These are phyloP conservation scores for Alcis repandata DNA, from an alignment of 2,888 invertebrate species.

Conservation along the genomic window DNA sequence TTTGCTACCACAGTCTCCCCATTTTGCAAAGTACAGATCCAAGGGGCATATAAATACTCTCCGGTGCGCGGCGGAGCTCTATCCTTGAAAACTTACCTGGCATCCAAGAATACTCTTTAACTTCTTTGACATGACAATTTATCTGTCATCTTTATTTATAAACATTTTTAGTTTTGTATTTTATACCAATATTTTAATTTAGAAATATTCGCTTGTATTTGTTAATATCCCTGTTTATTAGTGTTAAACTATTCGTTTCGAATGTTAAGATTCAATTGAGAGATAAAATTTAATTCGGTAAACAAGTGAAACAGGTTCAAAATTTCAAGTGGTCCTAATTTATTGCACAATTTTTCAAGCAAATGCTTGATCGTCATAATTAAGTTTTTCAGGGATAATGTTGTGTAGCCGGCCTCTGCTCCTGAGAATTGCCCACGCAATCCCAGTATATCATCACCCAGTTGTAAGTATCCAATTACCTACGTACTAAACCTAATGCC, in stretches of 20 bases:
- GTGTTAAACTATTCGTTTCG: neutral
- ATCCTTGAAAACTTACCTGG: neutral
- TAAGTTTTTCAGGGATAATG: conserved; percentile 41
- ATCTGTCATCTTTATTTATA: neutral
- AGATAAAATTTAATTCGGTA: neutral
- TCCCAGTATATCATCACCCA: conserved; percentile 38
- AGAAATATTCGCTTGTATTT: neutral
- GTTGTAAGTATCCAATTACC: conserved; percentile 47
- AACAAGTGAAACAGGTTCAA: neutral
- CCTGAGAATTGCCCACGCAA: conserved; percentile 45
- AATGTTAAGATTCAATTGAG: neutral
- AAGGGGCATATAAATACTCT: no score
- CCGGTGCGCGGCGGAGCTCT: no score
- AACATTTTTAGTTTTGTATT: neutral
- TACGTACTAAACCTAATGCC: no score
- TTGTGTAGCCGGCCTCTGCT: conserved; percentile 49
- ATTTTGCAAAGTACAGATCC: no score
- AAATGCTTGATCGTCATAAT: neutral
- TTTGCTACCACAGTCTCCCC: no score
- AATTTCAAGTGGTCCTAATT: neutral
- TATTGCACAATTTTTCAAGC: neutral
- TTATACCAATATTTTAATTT: neutral
- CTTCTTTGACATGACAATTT: neutral
- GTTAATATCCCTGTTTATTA: neutral
- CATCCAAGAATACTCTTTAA: neutral